A percentile compares a stretch with the other conserved stretches of the same genome.
Evolutionary conservation across 2,113 vertebrate species (phyloP).

Genomic region (Laticauda laticaudata): DNA sequence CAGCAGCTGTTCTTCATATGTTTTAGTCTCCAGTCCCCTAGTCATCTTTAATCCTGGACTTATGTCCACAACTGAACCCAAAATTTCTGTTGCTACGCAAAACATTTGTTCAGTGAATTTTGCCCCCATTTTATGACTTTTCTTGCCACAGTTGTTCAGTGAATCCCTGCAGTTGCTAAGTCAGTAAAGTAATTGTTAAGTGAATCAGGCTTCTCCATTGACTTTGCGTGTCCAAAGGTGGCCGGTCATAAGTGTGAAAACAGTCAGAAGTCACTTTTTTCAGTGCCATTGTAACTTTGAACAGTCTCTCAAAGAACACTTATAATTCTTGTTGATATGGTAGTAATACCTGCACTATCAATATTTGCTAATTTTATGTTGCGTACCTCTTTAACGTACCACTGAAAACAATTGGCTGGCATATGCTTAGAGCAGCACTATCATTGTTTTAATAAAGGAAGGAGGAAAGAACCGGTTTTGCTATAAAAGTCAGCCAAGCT

Average conservation of each 20-base stretch:
- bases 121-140: background rate
- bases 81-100: background rate
- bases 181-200: background rate
- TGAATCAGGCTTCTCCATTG: background rate
- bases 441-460: background rate
- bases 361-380: background rate
- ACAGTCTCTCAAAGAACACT: background rate
- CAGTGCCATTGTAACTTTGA: background rate
- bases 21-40: background rate
- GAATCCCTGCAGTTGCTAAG: background rate
- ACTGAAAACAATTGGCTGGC: background rate
- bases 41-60: background rate
- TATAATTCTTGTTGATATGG: background rate
- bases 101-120: background rate
- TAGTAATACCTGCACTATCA: background rate
- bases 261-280: background rate
- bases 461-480: conserved; percentile 5
- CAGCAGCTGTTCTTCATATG: background rate
- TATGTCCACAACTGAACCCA: background rate
- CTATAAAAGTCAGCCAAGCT: conserved; percentile 22
- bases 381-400: background rate
- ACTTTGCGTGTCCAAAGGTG: background rate
- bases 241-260: background rate
- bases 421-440: background rate
- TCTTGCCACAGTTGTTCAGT: background rate